phyloP scores from a whole-genome alignment of 1,140 invertebrate species.

The Lerema accius region DNA sequence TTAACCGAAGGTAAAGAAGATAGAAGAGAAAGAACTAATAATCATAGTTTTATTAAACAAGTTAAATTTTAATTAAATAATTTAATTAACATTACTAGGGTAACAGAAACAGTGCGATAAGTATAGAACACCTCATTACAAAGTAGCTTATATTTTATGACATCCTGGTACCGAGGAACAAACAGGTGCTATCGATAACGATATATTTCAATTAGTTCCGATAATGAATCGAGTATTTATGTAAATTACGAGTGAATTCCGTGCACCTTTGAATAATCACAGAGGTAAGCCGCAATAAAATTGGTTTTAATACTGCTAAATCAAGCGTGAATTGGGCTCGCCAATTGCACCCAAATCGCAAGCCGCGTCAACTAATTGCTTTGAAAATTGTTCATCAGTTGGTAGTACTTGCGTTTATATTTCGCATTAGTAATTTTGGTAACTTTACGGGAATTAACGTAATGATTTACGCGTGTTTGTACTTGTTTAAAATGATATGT shows the following conservation, averaged over 20 bases:
- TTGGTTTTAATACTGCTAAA: conserved; percentile 1
- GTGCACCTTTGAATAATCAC: conserved; percentile 25
- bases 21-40: no score
- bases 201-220: conserved; percentile 25
- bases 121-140: no score
- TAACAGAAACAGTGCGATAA: no score
- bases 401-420: neutral
- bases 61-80: no score
- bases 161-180: neutral
- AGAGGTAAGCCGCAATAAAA: conserved; percentile 2
- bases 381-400: neutral
- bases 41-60: no score
- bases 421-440: neutral
- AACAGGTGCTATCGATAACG: conserved; percentile 3
- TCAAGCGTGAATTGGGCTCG: conserved; percentile 21
- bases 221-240: conserved; percentile 30
- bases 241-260: conserved; percentile 29
- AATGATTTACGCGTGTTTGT: no score
- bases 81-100: no score
- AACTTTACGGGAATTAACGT: no score
- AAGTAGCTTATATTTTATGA: neutral
- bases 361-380: conserved; percentile 14
- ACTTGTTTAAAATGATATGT: no score
- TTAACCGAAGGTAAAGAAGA: no score
- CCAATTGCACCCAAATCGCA: conserved; percentile 15